Evolutionary conservation across 2,797 vertebrate species (phyloP), one percentile per base, ranked within the genome.

Genomic region (Monodelphis domestica): DNA sequence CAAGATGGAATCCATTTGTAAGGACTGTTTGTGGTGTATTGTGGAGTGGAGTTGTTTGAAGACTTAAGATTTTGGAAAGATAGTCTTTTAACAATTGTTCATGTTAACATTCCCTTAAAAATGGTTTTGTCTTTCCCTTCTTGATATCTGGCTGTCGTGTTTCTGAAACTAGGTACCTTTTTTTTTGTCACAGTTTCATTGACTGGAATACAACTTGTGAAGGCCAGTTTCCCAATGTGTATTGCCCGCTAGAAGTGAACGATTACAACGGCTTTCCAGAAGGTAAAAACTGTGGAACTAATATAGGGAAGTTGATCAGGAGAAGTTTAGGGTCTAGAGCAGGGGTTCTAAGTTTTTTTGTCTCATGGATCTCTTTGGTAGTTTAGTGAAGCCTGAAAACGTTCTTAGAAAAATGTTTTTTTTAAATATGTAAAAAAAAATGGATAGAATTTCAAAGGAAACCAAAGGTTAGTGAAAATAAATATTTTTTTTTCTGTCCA

Each of bases 131-230:
- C 56, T 50, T 90, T 54, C 50, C 87, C 53, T 51, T 3, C 88
- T n/a, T 45, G 17, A 1, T 88, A 33, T 55, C 33, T 89, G 29
- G 51, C 63, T 45, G 0, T 88, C 52, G 45, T 59, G 12, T 95
- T 96, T 95, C 95, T 98, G 93, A 98, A 91, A 92, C 9, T 11
- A 92, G 70, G 52, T 91, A 78, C 95, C 54, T 97, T 92, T 93
- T 97, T 89, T 88, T 55, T 94, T 92, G 53, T 89, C 93, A 93
- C 95, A 98, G 98, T 95, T 99, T 98, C 97, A 97, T 98, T 2
- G 98, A 98, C 88, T 99, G 98, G 98, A 98, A 97, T 14, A 94
- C 98, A 91, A 55, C 98, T 15, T 98, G 98, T 26, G 98, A 99
- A 95, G 98, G 98, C 97, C 98, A 98, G 91, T 98, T 98, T 97